phyloP scores from a whole-genome alignment of 2,113 vertebrate genomes.

The Colistium nudipinnis region DNA sequence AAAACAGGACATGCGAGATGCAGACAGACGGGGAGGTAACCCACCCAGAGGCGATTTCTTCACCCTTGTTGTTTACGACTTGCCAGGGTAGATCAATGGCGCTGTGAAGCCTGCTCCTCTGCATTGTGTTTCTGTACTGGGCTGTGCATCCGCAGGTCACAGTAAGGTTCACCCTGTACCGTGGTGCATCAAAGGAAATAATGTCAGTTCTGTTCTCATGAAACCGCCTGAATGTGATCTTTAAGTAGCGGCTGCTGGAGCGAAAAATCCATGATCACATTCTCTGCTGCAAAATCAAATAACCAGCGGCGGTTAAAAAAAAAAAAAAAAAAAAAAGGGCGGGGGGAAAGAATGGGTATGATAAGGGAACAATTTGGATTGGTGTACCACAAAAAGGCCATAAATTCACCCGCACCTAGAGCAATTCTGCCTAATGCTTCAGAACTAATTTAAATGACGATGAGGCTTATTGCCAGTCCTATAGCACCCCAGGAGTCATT shows the following conservation, averaged over 20 bases:
- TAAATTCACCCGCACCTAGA: slow-evolving; percentile 43
- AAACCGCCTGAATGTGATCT: slow-evolving; percentile 8
- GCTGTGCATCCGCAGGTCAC: neutral
- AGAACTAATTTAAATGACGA: slow-evolving; percentile 68
- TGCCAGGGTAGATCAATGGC: slow-evolving; percentile 38
- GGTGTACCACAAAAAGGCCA: slow-evolving; percentile 41
- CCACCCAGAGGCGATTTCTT: slow-evolving; percentile 28
- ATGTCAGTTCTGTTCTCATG: slow-evolving; percentile 5
- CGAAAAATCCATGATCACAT: slow-evolving; percentile 35
- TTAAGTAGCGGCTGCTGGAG: slow-evolving; percentile 16
- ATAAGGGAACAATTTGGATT: slow-evolving; percentile 48
- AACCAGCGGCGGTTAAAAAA: slow-evolving; percentile 4
- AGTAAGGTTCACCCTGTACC: neutral
- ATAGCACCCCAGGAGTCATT: neutral
- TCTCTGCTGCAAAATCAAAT: slow-evolving; percentile 30
- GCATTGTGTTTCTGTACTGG: neutral
- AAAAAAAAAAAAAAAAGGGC: no score
- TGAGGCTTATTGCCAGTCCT: slow-evolving; percentile 35
- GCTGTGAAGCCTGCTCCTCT: slow-evolving; percentile 13
- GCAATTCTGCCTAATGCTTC: slow-evolving; percentile 64
- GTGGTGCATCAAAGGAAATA: neutral
- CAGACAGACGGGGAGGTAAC: slow-evolving; percentile 25
- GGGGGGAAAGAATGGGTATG: slow-evolving; percentile 32
- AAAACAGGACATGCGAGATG: neutral
- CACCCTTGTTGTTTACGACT: slow-evolving; percentile 53